Conservation (phyloP, 2,113 vertebrate genomes). For the Suricata suricatta region DNA sequence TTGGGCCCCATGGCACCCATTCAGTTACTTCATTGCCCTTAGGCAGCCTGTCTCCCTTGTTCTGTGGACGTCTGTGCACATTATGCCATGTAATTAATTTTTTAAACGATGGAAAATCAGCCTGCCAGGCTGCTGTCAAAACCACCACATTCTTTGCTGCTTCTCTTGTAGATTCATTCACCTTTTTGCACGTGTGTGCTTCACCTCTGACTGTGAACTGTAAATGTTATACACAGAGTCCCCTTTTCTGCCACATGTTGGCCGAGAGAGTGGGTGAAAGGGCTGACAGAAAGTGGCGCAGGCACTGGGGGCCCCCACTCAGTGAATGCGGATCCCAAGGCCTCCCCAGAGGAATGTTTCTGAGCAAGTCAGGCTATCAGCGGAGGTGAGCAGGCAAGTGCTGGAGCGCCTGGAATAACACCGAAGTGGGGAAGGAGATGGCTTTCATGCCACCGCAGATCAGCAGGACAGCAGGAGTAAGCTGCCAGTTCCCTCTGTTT, state of each 20-base stretch:
- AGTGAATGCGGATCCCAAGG: background rate
- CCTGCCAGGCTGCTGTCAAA: background rate
- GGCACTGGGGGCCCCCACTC: background rate
- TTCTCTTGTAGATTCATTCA: background rate
- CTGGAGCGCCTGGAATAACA: background rate
- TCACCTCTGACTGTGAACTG: background rate
- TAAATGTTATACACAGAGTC: background rate
- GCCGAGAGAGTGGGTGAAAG: background rate
- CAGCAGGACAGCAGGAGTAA: conserved; percentile 53
- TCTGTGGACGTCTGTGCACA: background rate
- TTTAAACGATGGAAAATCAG: background rate
- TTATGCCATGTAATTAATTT: background rate
- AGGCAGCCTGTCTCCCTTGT: background rate
- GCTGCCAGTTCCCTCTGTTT: conserved; percentile 15
- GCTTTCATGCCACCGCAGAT: conserved; percentile 22
- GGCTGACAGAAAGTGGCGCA: background rate
- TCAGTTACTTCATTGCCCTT: background rate
- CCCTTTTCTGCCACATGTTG: background rate
- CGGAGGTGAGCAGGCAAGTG: background rate
- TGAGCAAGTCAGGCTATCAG: background rate
- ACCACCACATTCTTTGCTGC: background rate
- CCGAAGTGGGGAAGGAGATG: background rate
- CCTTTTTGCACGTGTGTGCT: background rate
- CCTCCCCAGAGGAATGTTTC: background rate
- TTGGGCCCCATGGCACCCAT: background rate